A percentile compares a stretch with the other conserved stretches of the same genome.
These are phyloP conservation scores for Dione vanillae DNA, from an alignment of 2,888 invertebrate genomes.

Conservation along the genomic window DNA sequence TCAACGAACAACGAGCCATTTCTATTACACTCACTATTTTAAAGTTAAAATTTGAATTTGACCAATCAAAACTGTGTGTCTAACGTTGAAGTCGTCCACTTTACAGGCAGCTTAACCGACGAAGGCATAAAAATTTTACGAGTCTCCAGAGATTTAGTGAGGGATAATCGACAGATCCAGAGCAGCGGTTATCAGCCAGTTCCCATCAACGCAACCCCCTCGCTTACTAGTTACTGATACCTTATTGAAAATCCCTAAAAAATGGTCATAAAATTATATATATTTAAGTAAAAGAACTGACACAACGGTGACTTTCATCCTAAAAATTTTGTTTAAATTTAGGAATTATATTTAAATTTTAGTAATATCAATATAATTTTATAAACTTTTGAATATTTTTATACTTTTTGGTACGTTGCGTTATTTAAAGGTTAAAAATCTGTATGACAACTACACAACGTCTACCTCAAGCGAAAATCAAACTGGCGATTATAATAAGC, in stretches of 20 bases:
- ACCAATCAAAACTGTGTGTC: background rate
- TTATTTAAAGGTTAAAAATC: too few relatives aligned
- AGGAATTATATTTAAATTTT: too few relatives aligned
- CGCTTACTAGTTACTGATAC: conserved; percentile 54
- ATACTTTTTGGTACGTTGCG: too few relatives aligned
- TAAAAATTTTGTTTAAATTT: too few relatives aligned
- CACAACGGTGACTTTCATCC: background rate
- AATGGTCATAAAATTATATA: background rate
- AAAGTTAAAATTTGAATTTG: background rate
- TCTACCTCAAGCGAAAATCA: too few relatives aligned
- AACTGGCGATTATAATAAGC: too few relatives aligned
- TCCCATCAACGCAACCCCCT: conserved; percentile 69
- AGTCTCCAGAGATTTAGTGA: conserved; percentile 69
- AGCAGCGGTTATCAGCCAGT: conserved; percentile 59
- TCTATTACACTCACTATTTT: background rate
- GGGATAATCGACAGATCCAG: conserved; percentile 64
- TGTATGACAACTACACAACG: too few relatives aligned
- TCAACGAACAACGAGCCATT: too few relatives aligned
- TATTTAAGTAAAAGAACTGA: background rate
- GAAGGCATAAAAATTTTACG: conserved; percentile 69
- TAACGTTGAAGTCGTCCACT: conserved; percentile 42
- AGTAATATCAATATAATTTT: too few relatives aligned
- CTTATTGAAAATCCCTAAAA: background rate
- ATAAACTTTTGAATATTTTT: too few relatives aligned
- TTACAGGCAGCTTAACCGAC: conserved; percentile 56